Conservation (phyloP, 64 coral and sea anemone species). For the Anthopleura sola region DNA sequence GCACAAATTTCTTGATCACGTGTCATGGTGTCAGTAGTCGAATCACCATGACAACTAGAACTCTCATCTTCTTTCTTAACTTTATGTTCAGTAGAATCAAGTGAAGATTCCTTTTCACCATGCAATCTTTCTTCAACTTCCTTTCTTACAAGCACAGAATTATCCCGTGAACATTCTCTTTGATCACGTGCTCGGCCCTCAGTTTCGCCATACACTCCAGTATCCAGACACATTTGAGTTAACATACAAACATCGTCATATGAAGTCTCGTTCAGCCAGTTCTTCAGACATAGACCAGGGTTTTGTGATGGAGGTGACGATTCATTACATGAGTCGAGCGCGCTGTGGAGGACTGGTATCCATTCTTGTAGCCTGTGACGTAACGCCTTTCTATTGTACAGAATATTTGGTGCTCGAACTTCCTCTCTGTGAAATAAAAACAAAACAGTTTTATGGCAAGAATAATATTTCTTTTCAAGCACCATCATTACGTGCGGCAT, state of each 20-base stretch:
- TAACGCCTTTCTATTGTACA: slow-evolving; percentile 29
- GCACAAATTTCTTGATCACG: background rate
- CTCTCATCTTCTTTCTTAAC: background rate
- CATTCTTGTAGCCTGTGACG: slow-evolving; percentile 24
- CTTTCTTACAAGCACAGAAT: background rate
- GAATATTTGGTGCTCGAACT: slow-evolving; percentile 13
- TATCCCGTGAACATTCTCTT: background rate
- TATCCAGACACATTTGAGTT: slow-evolving; percentile 55
- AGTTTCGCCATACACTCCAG: slow-evolving; percentile 35
- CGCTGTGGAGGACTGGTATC: slow-evolving; percentile 29
- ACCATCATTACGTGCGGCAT: background rate
- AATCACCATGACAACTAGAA: background rate
- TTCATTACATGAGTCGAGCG: background rate
- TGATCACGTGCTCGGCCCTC: background rate
- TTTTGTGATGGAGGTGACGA: background rate
- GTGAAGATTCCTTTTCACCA: background rate
- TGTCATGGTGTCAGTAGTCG: background rate
- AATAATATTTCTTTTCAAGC: background rate
- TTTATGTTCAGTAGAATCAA: background rate
- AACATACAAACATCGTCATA: slow-evolving; percentile 28
- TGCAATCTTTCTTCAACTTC: background rate
- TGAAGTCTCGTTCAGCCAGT: background rate
- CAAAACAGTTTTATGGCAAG: background rate
- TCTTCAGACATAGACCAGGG: background rate
- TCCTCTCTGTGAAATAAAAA: slow-evolving; percentile 21